Evolutionary conservation across 2,113 vertebrate species (phyloP).

Genomic region (Sinocyclocheilus anophthalmus): DNA sequence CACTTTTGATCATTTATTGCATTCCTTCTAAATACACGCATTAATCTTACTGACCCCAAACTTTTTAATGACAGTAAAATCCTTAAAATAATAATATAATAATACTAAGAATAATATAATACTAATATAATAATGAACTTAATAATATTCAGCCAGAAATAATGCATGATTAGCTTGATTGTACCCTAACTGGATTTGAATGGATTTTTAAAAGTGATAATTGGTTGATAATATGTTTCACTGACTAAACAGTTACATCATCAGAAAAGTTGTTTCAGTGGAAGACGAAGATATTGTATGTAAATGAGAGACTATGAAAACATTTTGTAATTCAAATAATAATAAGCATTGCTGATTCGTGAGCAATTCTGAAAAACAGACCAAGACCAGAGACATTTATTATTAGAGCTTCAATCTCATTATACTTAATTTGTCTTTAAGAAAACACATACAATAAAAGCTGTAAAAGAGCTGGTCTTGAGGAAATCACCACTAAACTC

Average conservation of each 20-base stretch:
- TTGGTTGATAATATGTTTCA: neutral
- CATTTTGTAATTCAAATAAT: neutral
- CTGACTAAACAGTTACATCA: neutral
- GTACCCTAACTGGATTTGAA: neutral
- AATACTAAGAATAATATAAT: neutral
- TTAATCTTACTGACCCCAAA: neutral
- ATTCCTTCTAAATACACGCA: too few relatives aligned
- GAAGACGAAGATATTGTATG: neutral
- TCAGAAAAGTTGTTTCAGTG: neutral
- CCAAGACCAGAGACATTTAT: neutral
- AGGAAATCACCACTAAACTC: neutral
- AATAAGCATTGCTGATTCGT: neutral
- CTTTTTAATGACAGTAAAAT: neutral
- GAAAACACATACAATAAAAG: neutral
- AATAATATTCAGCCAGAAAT: neutral
- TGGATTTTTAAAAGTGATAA: neutral
- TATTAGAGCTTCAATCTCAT: neutral
- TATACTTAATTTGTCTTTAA: neutral
- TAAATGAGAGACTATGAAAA: neutral
- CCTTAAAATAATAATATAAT: neutral
- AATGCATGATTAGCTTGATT: neutral
- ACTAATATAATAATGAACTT: neutral
- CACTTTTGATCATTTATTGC: too few relatives aligned
- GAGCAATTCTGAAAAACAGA: too few relatives aligned
- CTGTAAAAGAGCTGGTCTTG: conserved; percentile 5